Percentiles rank a stretch among this genome's conserved stretches.
Conservation (phyloP, 1,140 invertebrate species). For the Arctopsyche grandis region DNA sequence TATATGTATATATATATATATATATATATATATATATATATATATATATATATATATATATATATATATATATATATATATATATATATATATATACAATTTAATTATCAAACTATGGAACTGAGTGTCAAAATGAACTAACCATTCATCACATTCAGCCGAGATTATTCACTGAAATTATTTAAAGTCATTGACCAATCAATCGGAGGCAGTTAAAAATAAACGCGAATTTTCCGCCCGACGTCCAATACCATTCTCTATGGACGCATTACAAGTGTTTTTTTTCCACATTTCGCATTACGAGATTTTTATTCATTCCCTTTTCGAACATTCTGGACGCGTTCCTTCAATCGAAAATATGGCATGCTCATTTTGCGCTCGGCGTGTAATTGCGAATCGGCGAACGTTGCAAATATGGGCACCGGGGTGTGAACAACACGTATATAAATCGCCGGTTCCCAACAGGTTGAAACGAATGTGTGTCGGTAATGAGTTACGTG, state of each 20-base stretch:
- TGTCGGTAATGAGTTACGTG: constrained; percentile 37
- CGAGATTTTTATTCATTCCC: not conserved
- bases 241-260: not conserved
- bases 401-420: not conserved
- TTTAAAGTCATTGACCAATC: too few relatives aligned
- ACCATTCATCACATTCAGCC: too few relatives aligned
- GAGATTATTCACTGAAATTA: too few relatives aligned
- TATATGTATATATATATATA: too few relatives aligned
- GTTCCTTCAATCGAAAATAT: constrained; percentile 1
- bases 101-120: too few relatives aligned
- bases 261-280: not conserved
- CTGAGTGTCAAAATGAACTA: too few relatives aligned
- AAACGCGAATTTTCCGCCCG: not conserved
- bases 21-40: not conserved
- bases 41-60: not conserved
- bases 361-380: not conserved
- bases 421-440: constrained; percentile 7
- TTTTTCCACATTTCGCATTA: not conserved
- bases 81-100: too few relatives aligned
- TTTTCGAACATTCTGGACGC: not conserved
- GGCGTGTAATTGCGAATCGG: not conserved
- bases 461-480: constrained; percentile 33
- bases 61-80: not conserved
- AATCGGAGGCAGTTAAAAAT: too few relatives aligned
- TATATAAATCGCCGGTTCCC: constrained; percentile 25